Conservation (phyloP, 2,113 vertebrate species). For the Galbula dea region DNA sequence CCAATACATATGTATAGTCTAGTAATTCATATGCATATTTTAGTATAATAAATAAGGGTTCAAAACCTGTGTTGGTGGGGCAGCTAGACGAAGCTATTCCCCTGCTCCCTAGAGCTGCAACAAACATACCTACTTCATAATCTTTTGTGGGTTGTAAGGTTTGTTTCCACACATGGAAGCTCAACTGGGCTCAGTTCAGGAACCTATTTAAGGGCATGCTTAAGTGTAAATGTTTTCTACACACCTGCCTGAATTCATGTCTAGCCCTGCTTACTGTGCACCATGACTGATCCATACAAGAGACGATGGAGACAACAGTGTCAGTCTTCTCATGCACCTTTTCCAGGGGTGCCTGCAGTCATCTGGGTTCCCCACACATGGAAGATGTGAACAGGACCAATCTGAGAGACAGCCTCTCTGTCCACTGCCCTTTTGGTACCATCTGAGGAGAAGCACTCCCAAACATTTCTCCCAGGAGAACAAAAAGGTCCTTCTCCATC, state of each 20-base stretch:
- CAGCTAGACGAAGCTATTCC: no score
- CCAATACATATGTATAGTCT: no score
- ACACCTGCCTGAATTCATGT: not conserved
- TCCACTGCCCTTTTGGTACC: not conserved
- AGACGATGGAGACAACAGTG: not conserved
- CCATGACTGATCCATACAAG: not conserved
- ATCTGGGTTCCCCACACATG: accelerated
- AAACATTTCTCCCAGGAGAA: not conserved
- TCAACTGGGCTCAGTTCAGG: not conserved
- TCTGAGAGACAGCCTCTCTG: accelerated
- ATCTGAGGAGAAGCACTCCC: not conserved
- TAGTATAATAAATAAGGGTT: no score
- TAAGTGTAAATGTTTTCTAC: not conserved
- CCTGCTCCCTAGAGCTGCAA: no score
- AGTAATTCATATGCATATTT: no score
- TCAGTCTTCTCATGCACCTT: not conserved
- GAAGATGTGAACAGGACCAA: not conserved
- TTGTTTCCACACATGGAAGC: no score
- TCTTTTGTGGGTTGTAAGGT: no score
- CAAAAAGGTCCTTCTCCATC: not conserved
- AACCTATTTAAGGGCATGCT: not conserved
- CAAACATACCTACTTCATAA: no score
- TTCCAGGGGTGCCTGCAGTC: not conserved
- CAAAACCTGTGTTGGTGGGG: no score
- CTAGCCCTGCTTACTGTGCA: accelerated